phyloP scores from a whole-genome alignment of 2,888 invertebrate species.

The Apodemia zela region DNA sequence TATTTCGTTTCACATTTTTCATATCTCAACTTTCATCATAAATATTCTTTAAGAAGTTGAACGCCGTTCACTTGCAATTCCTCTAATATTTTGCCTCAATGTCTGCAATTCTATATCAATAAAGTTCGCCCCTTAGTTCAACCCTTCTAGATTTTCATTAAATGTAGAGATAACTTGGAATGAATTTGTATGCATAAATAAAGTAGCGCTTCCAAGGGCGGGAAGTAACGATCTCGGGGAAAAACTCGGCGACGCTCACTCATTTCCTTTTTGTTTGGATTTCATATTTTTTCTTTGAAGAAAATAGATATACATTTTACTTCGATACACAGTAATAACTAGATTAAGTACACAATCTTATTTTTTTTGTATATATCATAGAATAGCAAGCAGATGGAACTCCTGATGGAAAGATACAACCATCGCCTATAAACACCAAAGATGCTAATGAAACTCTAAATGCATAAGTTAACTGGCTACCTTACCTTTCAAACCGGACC shows the following conservation, averaged over 20 bases:
- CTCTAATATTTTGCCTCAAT: background rate
- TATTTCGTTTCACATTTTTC: background rate
- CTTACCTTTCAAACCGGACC: too few relatives aligned
- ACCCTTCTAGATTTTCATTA: slow-evolving; percentile 6
- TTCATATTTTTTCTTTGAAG: slow-evolving; percentile 15
- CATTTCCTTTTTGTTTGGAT: slow-evolving; percentile 45
- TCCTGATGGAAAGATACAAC: too few relatives aligned
- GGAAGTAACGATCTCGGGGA: slow-evolving; percentile 60
- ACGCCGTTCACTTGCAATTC: background rate
- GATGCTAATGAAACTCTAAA: too few relatives aligned
- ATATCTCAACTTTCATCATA: background rate
- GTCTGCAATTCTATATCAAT: background rate
- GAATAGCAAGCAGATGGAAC: too few relatives aligned
- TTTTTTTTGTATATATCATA: too few relatives aligned
- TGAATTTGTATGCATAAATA: slow-evolving; percentile 40
- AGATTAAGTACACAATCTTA: background rate
- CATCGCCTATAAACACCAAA: too few relatives aligned
- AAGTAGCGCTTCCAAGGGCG: slow-evolving; percentile 43
- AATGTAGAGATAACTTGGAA: slow-evolving; percentile 16
- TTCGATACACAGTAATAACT: background rate
- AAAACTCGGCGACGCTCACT: slow-evolving; percentile 48
- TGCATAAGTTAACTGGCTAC: too few relatives aligned
- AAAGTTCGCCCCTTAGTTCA: slow-evolving; percentile 1
- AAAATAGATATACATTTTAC: background rate
- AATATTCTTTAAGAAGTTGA: background rate